These are phyloP conservation scores for Phragmatobia fuliginosa DNA, from an alignment of 2,888 invertebrate species.

Conservation along the genomic window DNA sequence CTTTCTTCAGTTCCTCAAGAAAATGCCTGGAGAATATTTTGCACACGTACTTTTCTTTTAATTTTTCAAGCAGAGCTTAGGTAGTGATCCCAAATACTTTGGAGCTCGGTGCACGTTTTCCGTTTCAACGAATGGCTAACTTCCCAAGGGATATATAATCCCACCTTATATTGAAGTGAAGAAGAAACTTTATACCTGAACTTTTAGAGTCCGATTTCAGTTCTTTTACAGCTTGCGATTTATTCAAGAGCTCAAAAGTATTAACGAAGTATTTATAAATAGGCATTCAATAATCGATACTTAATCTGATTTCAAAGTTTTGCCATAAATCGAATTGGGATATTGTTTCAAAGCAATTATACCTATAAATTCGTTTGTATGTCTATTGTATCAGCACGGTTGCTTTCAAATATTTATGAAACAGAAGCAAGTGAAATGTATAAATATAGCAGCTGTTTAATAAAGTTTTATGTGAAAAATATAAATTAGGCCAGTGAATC, in stretches of 20 bases:
- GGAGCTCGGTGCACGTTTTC: constrained; percentile 55
- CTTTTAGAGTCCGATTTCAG: constrained; percentile 38
- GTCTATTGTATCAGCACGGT: constrained; percentile 2
- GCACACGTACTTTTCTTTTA: constrained; percentile 54
- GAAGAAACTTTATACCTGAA: constrained; percentile 51
- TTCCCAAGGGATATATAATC: constrained; percentile 57
- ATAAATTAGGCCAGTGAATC: no score
- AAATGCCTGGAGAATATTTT: constrained; percentile 29
- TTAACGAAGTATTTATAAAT: constrained; percentile 13
- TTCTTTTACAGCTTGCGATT: constrained; percentile 35
- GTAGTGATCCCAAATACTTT: constrained; percentile 55
- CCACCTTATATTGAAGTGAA: constrained; percentile 46
- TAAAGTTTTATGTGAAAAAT: no score
- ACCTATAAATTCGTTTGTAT: background rate
- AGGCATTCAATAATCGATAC: constrained; percentile 42
- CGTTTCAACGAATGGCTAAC: constrained; percentile 45
- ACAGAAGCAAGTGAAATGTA: background rate
- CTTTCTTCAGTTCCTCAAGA: constrained; percentile 10
- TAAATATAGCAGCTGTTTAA: background rate
- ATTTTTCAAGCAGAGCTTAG: constrained; percentile 60
- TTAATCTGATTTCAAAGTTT: constrained; percentile 33
- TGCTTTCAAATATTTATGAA: background rate
- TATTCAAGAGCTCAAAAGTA: constrained; percentile 37
- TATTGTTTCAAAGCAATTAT: constrained; percentile 6
- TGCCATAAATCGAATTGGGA: constrained; percentile 42